Conservation (phyloP, 2,113 vertebrate species). For the Leptobrachium ailaonicum region DNA sequence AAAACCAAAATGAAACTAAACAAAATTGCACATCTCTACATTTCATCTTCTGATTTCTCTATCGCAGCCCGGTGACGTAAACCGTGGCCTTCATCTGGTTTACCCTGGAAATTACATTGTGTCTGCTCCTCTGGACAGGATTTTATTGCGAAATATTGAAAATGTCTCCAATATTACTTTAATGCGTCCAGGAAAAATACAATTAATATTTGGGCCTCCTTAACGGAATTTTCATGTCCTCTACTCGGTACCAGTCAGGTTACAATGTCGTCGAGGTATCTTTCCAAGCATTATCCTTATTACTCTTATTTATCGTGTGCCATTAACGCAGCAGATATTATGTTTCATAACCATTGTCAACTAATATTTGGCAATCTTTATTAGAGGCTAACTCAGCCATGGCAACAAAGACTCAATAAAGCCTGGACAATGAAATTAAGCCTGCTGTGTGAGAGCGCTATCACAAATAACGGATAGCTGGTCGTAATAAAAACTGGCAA, state of each 20-base stretch:
- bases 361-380: constrained; percentile 4
- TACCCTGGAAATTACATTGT: neutral
- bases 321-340: neutral
- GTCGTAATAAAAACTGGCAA: constrained; percentile 42
- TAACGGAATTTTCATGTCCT: neutral
- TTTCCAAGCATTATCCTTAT: neutral
- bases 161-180: neutral
- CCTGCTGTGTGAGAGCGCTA: constrained; percentile 8
- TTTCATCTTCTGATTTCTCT: neutral
- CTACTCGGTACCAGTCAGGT: neutral
- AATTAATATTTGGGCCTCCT: neutral
- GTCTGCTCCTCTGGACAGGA: neutral
- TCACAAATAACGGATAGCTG: constrained; percentile 30
- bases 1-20: too few species aligned
- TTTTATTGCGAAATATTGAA: neutral
- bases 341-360: constrained; percentile 9
- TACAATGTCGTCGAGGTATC: neutral
- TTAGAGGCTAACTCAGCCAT: constrained; percentile 5
- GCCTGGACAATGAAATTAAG: constrained; percentile 31
- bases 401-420: constrained; percentile 26
- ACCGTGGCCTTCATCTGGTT: neutral
- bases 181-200: neutral
- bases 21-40: too few species aligned
- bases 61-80: neutral
- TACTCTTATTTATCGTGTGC: neutral